A percentile compares a stretch with the other conserved stretches of the same genome.
Conservation (phyloP, 2,113 vertebrate genomes). For the Pteruthius melanotis region DNA sequence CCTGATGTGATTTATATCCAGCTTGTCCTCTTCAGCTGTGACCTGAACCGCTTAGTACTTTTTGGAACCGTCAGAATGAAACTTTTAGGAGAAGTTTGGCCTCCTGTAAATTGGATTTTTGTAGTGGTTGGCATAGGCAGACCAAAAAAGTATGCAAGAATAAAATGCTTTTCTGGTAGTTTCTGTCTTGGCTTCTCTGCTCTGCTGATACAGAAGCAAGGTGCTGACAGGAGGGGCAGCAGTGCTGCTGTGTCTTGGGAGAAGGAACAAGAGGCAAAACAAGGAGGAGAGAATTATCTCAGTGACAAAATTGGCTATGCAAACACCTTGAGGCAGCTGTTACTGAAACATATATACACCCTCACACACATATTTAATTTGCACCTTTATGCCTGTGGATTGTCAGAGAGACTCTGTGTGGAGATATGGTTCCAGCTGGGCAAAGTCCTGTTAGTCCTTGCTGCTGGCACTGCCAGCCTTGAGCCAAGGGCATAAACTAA, state of each 20-base stretch:
- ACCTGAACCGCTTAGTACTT: background rate
- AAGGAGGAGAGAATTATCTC: background rate
- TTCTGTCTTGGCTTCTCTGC: background rate
- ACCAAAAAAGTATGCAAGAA: background rate
- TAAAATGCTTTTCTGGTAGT: background rate
- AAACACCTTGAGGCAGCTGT: background rate
- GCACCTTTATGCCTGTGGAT: background rate
- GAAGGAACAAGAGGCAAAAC: background rate
- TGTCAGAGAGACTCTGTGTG: background rate
- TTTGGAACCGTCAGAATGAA: constrained; percentile 1
- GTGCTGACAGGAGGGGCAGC: background rate
- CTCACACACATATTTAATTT: background rate
- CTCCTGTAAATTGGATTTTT: background rate
- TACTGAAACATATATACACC: background rate
- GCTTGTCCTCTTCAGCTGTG: background rate
- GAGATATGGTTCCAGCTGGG: background rate
- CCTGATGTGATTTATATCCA: background rate
- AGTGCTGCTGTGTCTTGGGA: background rate
- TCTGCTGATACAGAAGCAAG: background rate
- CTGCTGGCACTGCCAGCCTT: background rate
- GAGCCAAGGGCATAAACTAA: background rate
- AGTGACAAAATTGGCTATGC: background rate
- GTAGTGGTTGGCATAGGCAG: background rate
- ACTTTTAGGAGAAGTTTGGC: background rate
- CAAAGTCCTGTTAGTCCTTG: background rate